Percentiles rank a stretch among this genome's conserved stretches.
Conservation (phyloP, 2,113 vertebrate species). For the Scomber japonicus region DNA sequence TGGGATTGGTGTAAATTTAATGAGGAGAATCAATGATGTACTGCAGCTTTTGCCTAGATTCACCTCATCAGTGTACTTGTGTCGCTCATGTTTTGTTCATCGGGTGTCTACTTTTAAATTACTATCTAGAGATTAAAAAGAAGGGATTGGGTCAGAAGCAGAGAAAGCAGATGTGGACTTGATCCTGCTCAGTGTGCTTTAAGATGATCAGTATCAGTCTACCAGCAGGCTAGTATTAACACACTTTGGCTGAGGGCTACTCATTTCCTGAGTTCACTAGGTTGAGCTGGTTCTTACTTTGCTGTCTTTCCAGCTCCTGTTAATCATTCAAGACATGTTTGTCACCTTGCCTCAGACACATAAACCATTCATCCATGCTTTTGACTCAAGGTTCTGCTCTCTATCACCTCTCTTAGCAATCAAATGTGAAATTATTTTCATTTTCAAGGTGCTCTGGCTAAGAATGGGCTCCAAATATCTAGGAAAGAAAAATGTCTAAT, state of each 20-base stretch:
- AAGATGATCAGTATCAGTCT: not conserved
- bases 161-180: not conserved
- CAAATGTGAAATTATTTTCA: not conserved
- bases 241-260: slow-evolving; percentile 21
- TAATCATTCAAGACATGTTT: slow-evolving; percentile 14
- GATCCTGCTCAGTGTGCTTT: not conserved
- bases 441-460: no score
- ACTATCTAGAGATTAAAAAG: not conserved
- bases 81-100: not conserved
- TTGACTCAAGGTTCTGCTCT: not conserved
- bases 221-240: not conserved
- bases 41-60: slow-evolving; percentile 6
- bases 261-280: slow-evolving; percentile 40
- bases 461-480: no score
- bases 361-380: slow-evolving; percentile 6
- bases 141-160: not conserved
- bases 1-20: no score
- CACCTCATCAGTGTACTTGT: slow-evolving; percentile 1
- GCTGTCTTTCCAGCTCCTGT: not conserved
- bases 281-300: slow-evolving; percentile 4
- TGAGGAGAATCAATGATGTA: no score
- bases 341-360: not conserved
- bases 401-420: not conserved
- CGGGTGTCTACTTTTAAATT: not conserved
- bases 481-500: no score